Conservation (phyloP, 1,140 invertebrate species). For the Euura lappo region DNA sequence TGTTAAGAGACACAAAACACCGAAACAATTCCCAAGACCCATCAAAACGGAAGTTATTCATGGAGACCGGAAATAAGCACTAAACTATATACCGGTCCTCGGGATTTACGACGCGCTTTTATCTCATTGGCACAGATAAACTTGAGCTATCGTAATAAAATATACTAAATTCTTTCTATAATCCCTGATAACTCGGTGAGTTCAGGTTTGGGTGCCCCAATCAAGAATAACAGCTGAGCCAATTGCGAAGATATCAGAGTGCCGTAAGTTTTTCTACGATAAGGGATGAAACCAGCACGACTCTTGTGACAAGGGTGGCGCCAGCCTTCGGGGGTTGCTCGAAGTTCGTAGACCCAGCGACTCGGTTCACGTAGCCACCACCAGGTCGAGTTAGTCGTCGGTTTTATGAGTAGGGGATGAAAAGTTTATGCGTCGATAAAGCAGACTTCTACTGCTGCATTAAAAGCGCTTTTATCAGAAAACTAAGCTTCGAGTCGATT, state of each 20-base stretch:
- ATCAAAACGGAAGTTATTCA: background rate
- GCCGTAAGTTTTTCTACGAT: background rate
- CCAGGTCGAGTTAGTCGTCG: conserved; percentile 31
- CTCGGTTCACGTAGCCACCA: conserved; percentile 27
- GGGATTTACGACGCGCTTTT: too few relatives aligned
- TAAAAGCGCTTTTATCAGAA: background rate
- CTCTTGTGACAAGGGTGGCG: conserved; percentile 33
- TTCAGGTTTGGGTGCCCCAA: too few relatives aligned
- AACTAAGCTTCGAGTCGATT: background rate
- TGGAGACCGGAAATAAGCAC: background rate
- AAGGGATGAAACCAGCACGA: background rate
- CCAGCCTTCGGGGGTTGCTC: conserved; percentile 40
- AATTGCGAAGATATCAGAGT: too few relatives aligned
- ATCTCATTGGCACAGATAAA: too few relatives aligned
- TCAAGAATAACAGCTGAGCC: too few relatives aligned
- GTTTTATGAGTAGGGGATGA: conserved; percentile 13
- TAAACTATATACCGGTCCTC: background rate
- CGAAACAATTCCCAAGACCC: background rate
- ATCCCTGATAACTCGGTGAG: too few relatives aligned
- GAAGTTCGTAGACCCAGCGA: conserved; percentile 39
- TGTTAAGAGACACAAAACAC: too few relatives aligned
- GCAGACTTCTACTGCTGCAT: conserved; percentile 20
- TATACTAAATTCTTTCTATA: too few relatives aligned
- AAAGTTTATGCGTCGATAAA: conserved; percentile 34
- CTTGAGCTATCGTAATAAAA: too few relatives aligned